Conservation (phyloP, 1,140 invertebrate genomes). For the Sitophilus oryzae region DNA sequence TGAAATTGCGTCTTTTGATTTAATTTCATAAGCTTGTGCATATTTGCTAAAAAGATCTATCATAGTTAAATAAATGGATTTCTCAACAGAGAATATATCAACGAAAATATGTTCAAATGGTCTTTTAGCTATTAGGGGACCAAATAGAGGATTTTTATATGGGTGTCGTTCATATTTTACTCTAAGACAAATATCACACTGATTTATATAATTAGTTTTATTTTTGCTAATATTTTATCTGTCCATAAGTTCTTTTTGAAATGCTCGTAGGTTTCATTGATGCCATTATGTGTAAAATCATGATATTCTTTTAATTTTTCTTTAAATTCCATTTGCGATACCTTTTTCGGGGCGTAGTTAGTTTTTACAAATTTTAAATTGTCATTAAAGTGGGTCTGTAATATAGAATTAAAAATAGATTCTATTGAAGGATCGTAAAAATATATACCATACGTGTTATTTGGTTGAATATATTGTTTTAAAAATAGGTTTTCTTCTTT, state of each 20-base stretch:
- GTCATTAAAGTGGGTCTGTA: no score
- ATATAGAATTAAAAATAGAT: no score
- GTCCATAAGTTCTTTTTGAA: not conserved
- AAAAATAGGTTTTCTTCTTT: no score
- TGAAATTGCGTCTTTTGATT: no score
- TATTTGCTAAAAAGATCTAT: conserved; percentile 13
- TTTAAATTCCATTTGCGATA: not conserved
- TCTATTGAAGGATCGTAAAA: no score
- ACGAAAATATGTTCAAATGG: conserved; percentile 2
- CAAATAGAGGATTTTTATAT: not conserved
- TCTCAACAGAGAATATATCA: not conserved
- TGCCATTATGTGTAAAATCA: not conserved
- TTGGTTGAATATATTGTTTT: no score
- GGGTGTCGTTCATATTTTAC: not conserved
- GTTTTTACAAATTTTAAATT: conserved; percentile 1
- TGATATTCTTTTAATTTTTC: not conserved
- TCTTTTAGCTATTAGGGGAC: not conserved
- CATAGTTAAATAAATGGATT: not conserved
- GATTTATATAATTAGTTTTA: not conserved
- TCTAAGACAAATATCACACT: not conserved
- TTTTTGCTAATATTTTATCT: not conserved
- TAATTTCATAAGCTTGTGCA: no score
- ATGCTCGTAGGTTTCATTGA: not conserved
- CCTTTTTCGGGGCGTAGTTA: not conserved
- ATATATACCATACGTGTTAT: no score